phyloP scores from a whole-genome alignment of 1,140 invertebrate genomes.

The Micrasema minimum region DNA sequence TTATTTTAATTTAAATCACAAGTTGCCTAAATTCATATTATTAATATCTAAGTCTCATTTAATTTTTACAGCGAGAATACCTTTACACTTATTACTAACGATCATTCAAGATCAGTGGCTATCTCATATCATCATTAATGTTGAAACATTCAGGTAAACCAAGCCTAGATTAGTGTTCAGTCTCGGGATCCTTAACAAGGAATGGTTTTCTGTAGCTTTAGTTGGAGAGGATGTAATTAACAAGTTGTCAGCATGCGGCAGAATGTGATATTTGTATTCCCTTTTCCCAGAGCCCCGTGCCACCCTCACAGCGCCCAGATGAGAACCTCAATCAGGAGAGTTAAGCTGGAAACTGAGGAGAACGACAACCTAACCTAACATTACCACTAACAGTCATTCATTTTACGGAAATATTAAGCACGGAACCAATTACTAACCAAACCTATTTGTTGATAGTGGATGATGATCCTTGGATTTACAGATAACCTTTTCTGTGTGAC shows the following conservation, averaged over 20 bases:
- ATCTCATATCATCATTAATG: slow-evolving; percentile 24
- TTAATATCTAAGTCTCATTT: not conserved
- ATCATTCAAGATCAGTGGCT: slow-evolving; percentile 4
- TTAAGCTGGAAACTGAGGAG: slow-evolving; percentile 55
- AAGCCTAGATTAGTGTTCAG: slow-evolving; percentile 45
- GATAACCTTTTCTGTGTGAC: not conserved
- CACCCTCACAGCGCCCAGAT: slow-evolving; percentile 70
- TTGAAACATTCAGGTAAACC: slow-evolving; percentile 55
- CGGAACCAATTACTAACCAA: slow-evolving; percentile 44
- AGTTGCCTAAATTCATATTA: too few species aligned
- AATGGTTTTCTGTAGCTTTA: slow-evolving; percentile 27
- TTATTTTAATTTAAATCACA: too few species aligned
- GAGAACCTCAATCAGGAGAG: slow-evolving; percentile 75
- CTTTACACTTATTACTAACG: slow-evolving; percentile 68
- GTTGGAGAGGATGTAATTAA: slow-evolving; percentile 46
- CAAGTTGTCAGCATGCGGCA: slow-evolving; percentile 43
- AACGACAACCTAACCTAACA: slow-evolving; percentile 46
- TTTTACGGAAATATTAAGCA: slow-evolving; percentile 46
- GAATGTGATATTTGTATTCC: slow-evolving; percentile 45
- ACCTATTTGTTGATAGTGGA: slow-evolving; percentile 35
- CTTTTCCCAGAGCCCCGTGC: slow-evolving; percentile 72
- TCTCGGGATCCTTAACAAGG: slow-evolving; percentile 44
- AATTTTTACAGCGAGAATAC: slow-evolving; percentile 65
- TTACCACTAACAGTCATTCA: slow-evolving; percentile 48
- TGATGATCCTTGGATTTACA: not conserved